Evolutionary conservation across 2,113 vertebrate genomes (phyloP).

Genomic region (Sakesphorus luctuosus): DNA sequence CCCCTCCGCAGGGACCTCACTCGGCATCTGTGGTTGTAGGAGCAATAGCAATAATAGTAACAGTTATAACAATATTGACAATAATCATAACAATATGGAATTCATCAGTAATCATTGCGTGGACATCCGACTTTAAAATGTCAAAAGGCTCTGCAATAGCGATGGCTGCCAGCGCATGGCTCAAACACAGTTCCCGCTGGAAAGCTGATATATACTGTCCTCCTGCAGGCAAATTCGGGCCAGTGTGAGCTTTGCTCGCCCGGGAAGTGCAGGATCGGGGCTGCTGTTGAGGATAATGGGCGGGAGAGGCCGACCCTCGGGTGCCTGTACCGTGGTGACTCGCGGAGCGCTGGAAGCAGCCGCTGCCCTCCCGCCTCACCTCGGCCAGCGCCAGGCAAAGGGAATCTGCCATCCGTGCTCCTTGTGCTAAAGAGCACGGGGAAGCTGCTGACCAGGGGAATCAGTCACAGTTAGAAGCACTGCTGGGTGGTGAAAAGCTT

Average conservation of each 20-base stretch:
- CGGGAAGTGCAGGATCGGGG: rapidly evolving
- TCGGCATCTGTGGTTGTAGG: too few relatives aligned
- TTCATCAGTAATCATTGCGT: background rate
- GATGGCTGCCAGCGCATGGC: background rate
- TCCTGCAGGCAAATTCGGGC: background rate
- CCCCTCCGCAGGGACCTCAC: background rate
- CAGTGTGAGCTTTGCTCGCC: rapidly evolving
- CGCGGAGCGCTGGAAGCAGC: rapidly evolving
- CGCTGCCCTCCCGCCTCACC: background rate
- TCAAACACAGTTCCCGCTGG: background rate
- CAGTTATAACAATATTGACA: background rate
- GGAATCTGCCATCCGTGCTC: rapidly evolving
- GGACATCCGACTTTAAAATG: background rate
- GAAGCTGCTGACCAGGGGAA: background rate
- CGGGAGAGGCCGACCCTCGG: background rate
- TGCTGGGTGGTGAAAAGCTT: background rate
- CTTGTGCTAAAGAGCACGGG: rapidly evolving
- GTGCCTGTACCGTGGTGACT: rapidly evolving
- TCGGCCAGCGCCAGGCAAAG: background rate
- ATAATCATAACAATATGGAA: background rate
- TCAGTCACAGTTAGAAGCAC: rapidly evolving
- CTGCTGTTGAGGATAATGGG: background rate
- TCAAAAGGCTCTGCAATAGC: background rate
- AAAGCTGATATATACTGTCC: background rate
- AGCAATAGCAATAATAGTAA: too few relatives aligned